Conservation (phyloP, 2,888 invertebrate species). For the Coronaproctus castanopsis region DNA sequence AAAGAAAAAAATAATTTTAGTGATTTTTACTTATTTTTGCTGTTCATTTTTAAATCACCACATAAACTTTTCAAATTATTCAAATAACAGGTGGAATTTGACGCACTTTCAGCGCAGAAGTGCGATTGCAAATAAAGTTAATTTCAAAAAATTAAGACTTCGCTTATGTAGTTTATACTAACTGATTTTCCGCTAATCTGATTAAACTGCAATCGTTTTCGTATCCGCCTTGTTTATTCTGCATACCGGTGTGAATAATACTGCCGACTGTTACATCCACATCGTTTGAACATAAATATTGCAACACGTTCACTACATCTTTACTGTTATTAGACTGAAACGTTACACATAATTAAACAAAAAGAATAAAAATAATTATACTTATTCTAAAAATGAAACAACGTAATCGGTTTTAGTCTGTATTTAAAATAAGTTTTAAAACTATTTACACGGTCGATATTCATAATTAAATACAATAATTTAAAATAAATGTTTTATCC, state of each 20-base stretch:
- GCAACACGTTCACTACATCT: conserved; percentile 73
- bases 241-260: conserved; percentile 95
- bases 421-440: background rate
- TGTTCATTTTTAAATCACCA: no score
- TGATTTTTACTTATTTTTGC: no score
- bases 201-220: conserved; percentile 95
- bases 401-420: background rate
- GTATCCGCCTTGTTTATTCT: conserved; percentile 82
- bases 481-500: no score
- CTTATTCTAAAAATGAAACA: background rate
- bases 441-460: background rate
- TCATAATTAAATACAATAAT: no score
- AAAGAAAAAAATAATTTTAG: no score
- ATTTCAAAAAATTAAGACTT: no score
- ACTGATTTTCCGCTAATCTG: conserved; percentile 72
- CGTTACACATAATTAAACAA: background rate
- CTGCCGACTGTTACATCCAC: conserved; percentile 83
- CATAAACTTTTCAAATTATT: no score
- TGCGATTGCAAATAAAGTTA: no score
- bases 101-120: no score
- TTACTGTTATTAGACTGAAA: conserved; percentile 55
- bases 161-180: no score
- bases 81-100: no score
- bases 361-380: background rate
- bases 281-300: conserved; percentile 87